Base-by-base conservation (phyloP, 1,140 invertebrate genomes). In the Mamestra configurata region DNA sequence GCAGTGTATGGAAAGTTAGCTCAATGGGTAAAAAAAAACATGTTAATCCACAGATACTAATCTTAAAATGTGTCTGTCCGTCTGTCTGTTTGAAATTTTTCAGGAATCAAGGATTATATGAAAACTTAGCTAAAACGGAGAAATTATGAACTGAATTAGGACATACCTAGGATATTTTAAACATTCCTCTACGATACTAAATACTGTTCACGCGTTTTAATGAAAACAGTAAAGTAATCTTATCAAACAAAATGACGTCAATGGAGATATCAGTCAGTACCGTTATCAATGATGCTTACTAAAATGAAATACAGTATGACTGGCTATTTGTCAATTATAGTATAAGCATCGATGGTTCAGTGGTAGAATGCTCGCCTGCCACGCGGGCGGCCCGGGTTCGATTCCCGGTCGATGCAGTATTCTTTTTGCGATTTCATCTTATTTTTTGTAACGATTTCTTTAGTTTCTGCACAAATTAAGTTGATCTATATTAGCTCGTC, bases 351-450 rank as follows among this genome's bases (percentile, higher is more conserved):
- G 87, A 85, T 90, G 88, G 88, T 90, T 90, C 87, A 90, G 88
- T 88, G 87, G 88, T 90, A 90, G 88, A 88, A 90, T 90, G 96
- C 97, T 97, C 97, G 97, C 97, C 97, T 97, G 97, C 97, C 97
- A 97, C 97, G 97, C 97, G 97, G 97, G 97, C 96, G 97, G 96
- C 97, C 97, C 97, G 97, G 97, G 97, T 97, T 97, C 97, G 97
- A 97, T 97, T 97, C 97, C 97, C 97, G 97, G 97, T 96, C 97
- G 97, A 97, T 97, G 97, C 97, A 97, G 78, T 13, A 18, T 79
- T 20, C 79, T 84, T 82, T 82, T 73, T 31, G 24, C 13, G 4
- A 53, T 71, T 20, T 18, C 0, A 11, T 2, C 13, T 18, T 22
- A 0, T 31, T 70, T 70, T n/a, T 55, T 55, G 3, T 24, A 24